A percentile compares a stretch with the other conserved stretches of the same genome.
These are phyloP conservation scores for Sclerodermus sp. DNA, from an alignment of 2,888 invertebrate genomes.

Conservation along the genomic window DNA sequence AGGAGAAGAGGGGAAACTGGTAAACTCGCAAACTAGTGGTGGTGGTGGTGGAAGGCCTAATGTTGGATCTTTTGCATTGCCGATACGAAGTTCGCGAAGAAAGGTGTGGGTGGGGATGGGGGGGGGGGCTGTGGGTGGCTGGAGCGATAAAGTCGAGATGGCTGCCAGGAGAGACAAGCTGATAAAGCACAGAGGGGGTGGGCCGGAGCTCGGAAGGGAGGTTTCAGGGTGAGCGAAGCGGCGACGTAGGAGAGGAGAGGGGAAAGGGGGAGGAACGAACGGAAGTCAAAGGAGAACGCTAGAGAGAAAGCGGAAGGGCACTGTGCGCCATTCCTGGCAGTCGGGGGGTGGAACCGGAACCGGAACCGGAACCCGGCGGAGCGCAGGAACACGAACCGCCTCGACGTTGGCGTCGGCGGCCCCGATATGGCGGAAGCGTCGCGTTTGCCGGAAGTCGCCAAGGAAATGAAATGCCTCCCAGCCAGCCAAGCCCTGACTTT, in stretches of 20 bases:
- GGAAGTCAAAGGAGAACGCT: conserved; percentile 44
- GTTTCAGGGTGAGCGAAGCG: conserved; percentile 2
- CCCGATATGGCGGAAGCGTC: conserved; percentile 54
- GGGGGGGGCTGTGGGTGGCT: too few relatives aligned
- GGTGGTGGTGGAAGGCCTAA: too few relatives aligned
- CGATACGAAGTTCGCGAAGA: too few relatives aligned
- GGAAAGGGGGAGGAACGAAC: conserved; percentile 34
- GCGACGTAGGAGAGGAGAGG: conserved; percentile 28
- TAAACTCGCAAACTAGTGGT: too few relatives aligned
- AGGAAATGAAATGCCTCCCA: conserved; percentile 56
- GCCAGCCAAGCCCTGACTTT: conserved; percentile 23
- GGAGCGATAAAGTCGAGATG: too few relatives aligned
- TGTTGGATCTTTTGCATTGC: too few relatives aligned
- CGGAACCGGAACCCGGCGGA: conserved; percentile 47
- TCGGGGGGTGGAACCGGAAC: conserved; percentile 32
- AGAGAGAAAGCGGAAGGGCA: conserved; percentile 42
- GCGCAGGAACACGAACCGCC: conserved; percentile 41
- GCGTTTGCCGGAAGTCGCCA: conserved; percentile 56
- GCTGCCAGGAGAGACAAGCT: too few relatives aligned
- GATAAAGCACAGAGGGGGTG: background rate
- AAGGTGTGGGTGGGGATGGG: too few relatives aligned
- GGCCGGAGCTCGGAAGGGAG: background rate
- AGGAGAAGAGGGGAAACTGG: too few relatives aligned
- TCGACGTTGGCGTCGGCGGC: conserved; percentile 37
- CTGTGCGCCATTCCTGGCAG: conserved; percentile 23